Conservation (phyloP, 2,797 vertebrate genomes). For the Huso huso region DNA sequence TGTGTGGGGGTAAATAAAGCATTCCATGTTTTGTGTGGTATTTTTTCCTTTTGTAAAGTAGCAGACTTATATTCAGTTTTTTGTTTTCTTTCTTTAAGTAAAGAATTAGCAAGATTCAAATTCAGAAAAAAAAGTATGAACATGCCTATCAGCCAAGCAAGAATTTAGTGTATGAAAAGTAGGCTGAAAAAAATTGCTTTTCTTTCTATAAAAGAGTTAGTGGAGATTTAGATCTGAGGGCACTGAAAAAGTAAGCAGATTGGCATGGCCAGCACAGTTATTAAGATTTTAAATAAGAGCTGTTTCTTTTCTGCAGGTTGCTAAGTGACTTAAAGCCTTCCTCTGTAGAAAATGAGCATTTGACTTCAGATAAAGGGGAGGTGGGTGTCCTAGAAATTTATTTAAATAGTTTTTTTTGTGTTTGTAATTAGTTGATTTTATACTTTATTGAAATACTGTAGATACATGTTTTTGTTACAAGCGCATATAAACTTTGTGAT, state of each 20-base stretch:
- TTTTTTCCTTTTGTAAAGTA: too few relatives aligned
- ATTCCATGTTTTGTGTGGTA: too few relatives aligned
- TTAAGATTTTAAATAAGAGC: slow-evolving; percentile 4
- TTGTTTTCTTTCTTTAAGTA: too few relatives aligned
- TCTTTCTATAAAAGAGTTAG: not conserved
- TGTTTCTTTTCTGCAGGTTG: slow-evolving; percentile 62
- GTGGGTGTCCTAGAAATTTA: slow-evolving; percentile 48
- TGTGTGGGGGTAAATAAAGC: too few relatives aligned
- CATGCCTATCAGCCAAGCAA: too few relatives aligned
- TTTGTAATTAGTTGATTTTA: not conserved
- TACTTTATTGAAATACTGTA: slow-evolving; percentile 27
- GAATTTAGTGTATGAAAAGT: too few relatives aligned
- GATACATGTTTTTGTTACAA: not conserved
- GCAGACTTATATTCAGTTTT: too few relatives aligned
- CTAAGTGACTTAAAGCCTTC: slow-evolving; percentile 73
- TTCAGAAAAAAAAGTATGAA: too few relatives aligned
- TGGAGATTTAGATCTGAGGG: slow-evolving; percentile 5
- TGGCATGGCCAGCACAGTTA: not conserved
- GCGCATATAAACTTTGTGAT: slow-evolving; percentile 5
- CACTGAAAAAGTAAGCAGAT: not conserved
- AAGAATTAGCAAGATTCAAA: too few relatives aligned
- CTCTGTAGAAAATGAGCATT: slow-evolving; percentile 67
- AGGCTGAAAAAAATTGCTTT: not conserved
- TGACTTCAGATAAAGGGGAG: slow-evolving; percentile 58
- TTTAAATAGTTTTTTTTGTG: slow-evolving; percentile 23